These are phyloP conservation scores for Platyura marginata DNA, from an alignment of 1,140 invertebrate species.

Conservation along the genomic window DNA sequence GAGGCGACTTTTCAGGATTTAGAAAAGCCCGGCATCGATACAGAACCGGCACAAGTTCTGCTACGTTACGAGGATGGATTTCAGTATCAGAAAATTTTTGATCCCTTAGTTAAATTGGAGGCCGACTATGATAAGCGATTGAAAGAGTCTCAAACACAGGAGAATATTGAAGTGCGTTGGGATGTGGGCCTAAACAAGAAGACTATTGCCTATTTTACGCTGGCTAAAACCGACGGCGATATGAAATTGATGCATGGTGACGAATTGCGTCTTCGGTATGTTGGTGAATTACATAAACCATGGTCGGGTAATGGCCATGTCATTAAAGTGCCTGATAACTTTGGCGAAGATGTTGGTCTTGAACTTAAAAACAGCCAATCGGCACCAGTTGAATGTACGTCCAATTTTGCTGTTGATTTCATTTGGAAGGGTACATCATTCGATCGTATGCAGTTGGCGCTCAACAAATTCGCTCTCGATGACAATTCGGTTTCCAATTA, in stretches of 20 bases:
- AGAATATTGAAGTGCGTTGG: constrained; percentile 97
- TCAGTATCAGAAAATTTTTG: constrained; percentile 98
- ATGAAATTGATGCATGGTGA: constrained; percentile 99
- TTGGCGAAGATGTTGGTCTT: constrained; percentile 93
- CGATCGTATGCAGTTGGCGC: constrained; percentile 90
- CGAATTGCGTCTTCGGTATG: constrained; percentile 83
- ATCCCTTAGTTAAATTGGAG: constrained; percentile 90
- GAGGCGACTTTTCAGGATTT: constrained; percentile 95
- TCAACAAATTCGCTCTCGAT: constrained; percentile 91
- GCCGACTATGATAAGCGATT: constrained; percentile 96
- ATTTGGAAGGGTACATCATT: constrained; percentile 99
- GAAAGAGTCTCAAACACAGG: constrained; percentile 97
- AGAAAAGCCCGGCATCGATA: constrained; percentile 93
- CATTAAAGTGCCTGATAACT: constrained; percentile 98
- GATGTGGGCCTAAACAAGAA: constrained; percentile 97
- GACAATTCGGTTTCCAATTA: constrained; percentile 92
- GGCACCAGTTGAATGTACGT: constrained; percentile 79
- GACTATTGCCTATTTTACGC: constrained; percentile 89
- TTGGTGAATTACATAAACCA: constrained; percentile 79
- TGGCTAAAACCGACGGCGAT: constrained; percentile 95
- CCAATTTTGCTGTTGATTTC: constrained; percentile 97
- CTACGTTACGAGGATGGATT: constrained; percentile 95
- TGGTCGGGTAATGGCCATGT: constrained; percentile 95
- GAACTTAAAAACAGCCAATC: constrained; percentile 84
- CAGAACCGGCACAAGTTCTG: constrained; percentile 89